Evolutionary conservation across 2,113 vertebrate genomes (phyloP), one percentile per base, ranked within the genome.

Genomic region (Rattus norvegicus): DNA sequence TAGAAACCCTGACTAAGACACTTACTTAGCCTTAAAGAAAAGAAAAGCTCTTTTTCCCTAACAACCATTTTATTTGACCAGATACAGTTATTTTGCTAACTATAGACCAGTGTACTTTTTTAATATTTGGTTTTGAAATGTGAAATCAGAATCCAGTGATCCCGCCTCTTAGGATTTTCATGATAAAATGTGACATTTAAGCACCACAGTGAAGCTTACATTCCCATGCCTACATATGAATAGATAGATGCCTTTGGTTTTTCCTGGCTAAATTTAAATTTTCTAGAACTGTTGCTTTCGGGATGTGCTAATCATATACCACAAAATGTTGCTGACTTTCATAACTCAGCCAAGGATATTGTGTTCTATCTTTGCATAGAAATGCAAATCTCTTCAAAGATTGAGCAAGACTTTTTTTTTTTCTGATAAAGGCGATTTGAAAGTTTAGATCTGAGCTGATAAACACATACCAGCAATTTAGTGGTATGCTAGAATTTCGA

Each of bases 191-290:
- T 75, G 56, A 39, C 69, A 95, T 94, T 96, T 92, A 95, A 93
- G 77, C 30, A 83, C 30, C 52, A 28, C 87, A 92, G 49, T 80
- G 85, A 96, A 92, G 86, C 80, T 91, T 88, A 56, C 88, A 91
- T 96, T 86, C 96, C 89, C 63, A 86, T 96, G 81, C 87, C 96
- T 93, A 76, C 39, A 77, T 67, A 54, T 95, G 92, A 97, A 97
- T 97, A 94, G 85, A 93, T 88, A 93, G 92, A 92, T 97, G 79
- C 77, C 92, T 95, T 96, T 67, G 39, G 52, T 95, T 97, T 96
- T 97, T 96, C 52, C 90, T 28, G 49, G 95, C 96, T 97, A 96
- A 97, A 97, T 97, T 95, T 97, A 97, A 96, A 91, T 90, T 77
- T 95, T 95, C 92, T 96, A 86, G 72, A 97, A 94, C 95, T 92